Conservation (phyloP, 1,140 invertebrate genomes). For the Protaetia brevitarsis region DNA sequence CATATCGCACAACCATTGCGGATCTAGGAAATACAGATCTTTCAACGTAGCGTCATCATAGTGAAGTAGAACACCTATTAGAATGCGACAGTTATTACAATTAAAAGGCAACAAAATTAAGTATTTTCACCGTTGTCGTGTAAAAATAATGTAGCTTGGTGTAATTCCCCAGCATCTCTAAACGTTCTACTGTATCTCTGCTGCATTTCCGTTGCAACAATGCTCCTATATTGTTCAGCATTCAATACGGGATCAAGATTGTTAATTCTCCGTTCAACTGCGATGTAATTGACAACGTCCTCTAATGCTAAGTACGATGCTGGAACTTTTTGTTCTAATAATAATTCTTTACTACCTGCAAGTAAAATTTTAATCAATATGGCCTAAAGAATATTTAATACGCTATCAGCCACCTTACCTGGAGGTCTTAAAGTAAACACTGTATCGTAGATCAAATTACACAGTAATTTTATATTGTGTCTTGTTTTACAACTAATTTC, state of each 20-base stretch:
- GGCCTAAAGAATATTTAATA: background rate
- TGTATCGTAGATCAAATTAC: constrained; percentile 91
- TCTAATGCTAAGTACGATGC: constrained; percentile 93
- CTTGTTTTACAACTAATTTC: constrained; percentile 84
- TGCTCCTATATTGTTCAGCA: constrained; percentile 77
- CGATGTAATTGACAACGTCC: constrained; percentile 81
- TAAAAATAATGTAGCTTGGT: constrained; percentile 93
- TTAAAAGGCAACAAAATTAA: background rate
- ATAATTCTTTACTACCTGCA: constrained; percentile 81
- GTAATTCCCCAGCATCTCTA: constrained; percentile 84
- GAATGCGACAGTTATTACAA: background rate
- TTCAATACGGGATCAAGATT: constrained; percentile 84
- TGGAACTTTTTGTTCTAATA: constrained; percentile 93
- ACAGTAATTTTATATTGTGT: constrained; percentile 87
- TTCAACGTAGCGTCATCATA: constrained; percentile 96
- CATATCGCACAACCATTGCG: constrained; percentile 98
- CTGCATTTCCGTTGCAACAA: constrained; percentile 69
- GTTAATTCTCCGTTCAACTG: constrained; percentile 63
- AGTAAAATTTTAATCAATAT: background rate
- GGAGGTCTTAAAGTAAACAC: constrained; percentile 88
- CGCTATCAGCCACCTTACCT: constrained; percentile 49
- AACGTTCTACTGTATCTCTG: constrained; percentile 66
- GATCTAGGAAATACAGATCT: constrained; percentile 89
- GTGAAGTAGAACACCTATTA: constrained; percentile 84
- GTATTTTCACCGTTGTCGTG: constrained; percentile 84